Percentiles rank a stretch among this genome's conserved stretches.
Evolutionary conservation across 2,888 invertebrate genomes (phyloP).

Genomic region (Maniola hyperantus): DNA sequence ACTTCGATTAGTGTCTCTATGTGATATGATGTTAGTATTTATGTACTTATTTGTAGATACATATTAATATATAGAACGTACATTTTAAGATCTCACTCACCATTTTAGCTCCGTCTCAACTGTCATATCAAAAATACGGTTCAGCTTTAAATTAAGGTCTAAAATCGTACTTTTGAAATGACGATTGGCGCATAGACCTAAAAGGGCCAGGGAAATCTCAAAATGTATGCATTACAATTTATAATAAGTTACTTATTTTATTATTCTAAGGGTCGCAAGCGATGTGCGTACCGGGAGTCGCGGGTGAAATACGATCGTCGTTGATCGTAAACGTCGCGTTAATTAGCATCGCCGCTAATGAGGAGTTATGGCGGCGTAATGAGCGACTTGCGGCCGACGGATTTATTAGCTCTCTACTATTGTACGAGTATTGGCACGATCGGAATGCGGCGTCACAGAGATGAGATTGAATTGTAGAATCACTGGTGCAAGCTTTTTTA

Average conservation of each 20-base stretch:
- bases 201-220: too few species aligned
- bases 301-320: slow-evolving; percentile 57
- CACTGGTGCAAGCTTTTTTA: not conserved
- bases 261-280: slow-evolving; percentile 40
- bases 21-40: too few species aligned
- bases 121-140: too few species aligned
- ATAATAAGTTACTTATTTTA: not conserved
- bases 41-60: too few species aligned
- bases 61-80: too few species aligned
- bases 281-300: slow-evolving; percentile 27
- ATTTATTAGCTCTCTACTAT: slow-evolving; percentile 55
- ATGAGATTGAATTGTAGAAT: slow-evolving; percentile 19
- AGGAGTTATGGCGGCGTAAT: slow-evolving; percentile 81
- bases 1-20: too few species aligned
- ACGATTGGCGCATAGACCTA: too few species aligned
- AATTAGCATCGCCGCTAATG: slow-evolving; percentile 81
- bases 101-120: too few species aligned
- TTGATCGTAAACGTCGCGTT: slow-evolving; percentile 78
- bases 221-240: too few species aligned
- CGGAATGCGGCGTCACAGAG: slow-evolving; percentile 18
- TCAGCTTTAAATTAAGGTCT: too few species aligned
- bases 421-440: slow-evolving; percentile 18
- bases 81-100: too few species aligned
- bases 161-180: too few species aligned
- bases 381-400: slow-evolving; percentile 72